phyloP scores from a whole-genome alignment of 1,140 invertebrate species.

The Eurosta solidaginis region DNA sequence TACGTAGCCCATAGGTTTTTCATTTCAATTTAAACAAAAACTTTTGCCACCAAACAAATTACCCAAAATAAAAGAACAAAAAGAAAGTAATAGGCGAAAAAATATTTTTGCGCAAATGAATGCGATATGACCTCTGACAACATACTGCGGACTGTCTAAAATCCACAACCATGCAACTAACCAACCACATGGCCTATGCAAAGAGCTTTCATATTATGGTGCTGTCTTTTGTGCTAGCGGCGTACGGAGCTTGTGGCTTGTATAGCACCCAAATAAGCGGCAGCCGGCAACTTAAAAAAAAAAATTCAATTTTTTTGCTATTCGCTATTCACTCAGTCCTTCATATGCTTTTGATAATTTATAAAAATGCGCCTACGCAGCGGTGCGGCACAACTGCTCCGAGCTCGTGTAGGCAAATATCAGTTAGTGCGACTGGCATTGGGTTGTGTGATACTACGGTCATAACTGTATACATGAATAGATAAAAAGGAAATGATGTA shows the following conservation, averaged over 20 bases:
- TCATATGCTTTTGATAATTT: constrained; percentile 12
- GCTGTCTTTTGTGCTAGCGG: background rate
- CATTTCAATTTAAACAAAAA: background rate
- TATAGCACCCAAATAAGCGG: background rate
- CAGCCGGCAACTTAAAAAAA: background rate
- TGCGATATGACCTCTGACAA: background rate
- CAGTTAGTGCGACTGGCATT: background rate
- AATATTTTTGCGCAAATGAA: no score
- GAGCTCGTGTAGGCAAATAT: background rate
- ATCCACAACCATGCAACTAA: background rate
- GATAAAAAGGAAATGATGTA: no score
- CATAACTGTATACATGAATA: no score
- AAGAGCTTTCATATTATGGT: constrained; percentile 12
- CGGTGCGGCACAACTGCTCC: no score
- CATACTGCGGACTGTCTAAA: background rate
- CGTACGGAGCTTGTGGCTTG: background rate
- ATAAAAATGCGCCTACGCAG: constrained; percentile 18
- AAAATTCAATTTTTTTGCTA: no score
- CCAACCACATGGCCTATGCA: background rate
- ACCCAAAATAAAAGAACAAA: background rate
- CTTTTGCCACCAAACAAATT: background rate
- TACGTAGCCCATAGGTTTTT: background rate
- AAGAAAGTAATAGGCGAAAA: background rate
- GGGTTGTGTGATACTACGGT: no score
- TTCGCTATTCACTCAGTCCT: background rate